Evolutionary conservation across 2,888 invertebrate species (phyloP).

Genomic region (Pheosia gnoma): DNA sequence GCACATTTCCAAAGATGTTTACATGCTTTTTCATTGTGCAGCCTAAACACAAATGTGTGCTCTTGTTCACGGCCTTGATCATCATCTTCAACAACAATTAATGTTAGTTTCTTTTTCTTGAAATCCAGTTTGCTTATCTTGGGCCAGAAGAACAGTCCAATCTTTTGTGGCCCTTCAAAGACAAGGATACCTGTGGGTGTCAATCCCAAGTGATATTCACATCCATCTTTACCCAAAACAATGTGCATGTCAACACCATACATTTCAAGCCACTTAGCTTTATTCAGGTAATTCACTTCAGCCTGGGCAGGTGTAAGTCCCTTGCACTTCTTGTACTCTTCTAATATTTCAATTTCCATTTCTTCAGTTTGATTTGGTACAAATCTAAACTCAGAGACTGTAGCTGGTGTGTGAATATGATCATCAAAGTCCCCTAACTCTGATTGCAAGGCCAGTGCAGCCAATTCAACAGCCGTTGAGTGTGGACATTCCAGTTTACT

Average conservation of each 20-base stretch:
- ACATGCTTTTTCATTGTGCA: slow-evolving; percentile 98
- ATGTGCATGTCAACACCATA: slow-evolving; percentile 99
- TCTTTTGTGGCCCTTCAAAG: slow-evolving; percentile 98
- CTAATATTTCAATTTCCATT: slow-evolving; percentile 96
- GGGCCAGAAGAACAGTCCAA: slow-evolving; percentile 99
- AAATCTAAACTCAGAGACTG: slow-evolving; percentile 99
- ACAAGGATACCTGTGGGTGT: slow-evolving; percentile 99
- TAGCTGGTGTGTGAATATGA: slow-evolving; percentile 95
- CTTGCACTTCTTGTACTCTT: slow-evolving; percentile 93
- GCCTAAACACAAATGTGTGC: slow-evolving; percentile 98
- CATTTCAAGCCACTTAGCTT: slow-evolving; percentile 99
- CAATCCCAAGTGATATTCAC: slow-evolving; percentile 97
- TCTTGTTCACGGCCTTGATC: slow-evolving; percentile 98
- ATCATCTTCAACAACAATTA: slow-evolving; percentile 99
- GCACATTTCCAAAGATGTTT: slow-evolving; percentile 99
- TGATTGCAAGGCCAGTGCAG: slow-evolving; percentile 97
- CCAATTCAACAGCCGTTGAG: slow-evolving; percentile 93
- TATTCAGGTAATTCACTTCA: slow-evolving; percentile 96
- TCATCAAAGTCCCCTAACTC: slow-evolving; percentile 99
- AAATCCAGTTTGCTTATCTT: slow-evolving; percentile 99
- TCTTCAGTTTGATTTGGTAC: slow-evolving; percentile 98
- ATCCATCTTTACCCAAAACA: slow-evolving; percentile 97
- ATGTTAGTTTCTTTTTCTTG: slow-evolving; percentile 97
- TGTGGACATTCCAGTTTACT: slow-evolving; percentile 96
- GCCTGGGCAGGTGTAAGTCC: slow-evolving; percentile 97